These are phyloP conservation scores for Oncorhynchus masou DNA, from an alignment of 2,113 vertebrate species.

Conservation along the genomic window DNA sequence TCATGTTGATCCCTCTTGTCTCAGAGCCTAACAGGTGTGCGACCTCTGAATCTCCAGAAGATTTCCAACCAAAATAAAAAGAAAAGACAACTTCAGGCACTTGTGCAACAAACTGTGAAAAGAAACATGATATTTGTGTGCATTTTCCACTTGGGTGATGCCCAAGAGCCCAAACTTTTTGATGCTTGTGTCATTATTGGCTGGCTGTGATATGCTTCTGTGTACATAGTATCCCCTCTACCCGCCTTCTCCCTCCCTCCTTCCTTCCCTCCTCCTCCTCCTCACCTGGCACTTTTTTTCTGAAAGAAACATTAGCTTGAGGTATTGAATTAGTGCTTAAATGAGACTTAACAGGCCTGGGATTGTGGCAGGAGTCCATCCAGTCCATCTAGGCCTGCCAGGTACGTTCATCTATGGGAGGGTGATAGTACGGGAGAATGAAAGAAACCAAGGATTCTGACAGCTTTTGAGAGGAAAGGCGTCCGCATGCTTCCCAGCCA, in stretches of 20 bases:
- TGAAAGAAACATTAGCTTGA: conserved; percentile 55
- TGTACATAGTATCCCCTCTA: conserved; percentile 14
- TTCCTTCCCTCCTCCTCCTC: background rate
- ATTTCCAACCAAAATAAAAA: background rate
- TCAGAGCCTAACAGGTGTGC: conserved; percentile 9
- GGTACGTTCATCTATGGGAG: conserved; percentile 45
- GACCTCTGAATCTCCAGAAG: conserved; percentile 29
- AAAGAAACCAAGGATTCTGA: too few relatives aligned
- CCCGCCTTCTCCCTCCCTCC: background rate
- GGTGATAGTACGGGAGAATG: too few relatives aligned
- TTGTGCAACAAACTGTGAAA: conserved; percentile 53
- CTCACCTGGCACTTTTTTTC: conserved; percentile 20
- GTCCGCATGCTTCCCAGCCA: too few relatives aligned
- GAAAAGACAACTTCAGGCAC: conserved; percentile 46
- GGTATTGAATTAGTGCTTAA: conserved; percentile 42
- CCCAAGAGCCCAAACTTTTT: conserved; percentile 45
- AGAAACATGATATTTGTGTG: conserved; percentile 63
- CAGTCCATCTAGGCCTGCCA: conserved; percentile 27
- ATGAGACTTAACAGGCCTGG: conserved; percentile 45
- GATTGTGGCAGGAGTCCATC: conserved; percentile 37
- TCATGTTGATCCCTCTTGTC: background rate
- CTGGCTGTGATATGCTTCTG: conserved; percentile 36
- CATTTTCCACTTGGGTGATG: conserved; percentile 47
- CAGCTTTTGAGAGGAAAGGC: too few relatives aligned
- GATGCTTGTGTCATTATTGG: conserved; percentile 41